A percentile compares a stretch with the other conserved stretches of the same genome.
Evolutionary conservation across 2,113 vertebrate species (phyloP).

Genomic region (Myxocyprinus asiaticus): DNA sequence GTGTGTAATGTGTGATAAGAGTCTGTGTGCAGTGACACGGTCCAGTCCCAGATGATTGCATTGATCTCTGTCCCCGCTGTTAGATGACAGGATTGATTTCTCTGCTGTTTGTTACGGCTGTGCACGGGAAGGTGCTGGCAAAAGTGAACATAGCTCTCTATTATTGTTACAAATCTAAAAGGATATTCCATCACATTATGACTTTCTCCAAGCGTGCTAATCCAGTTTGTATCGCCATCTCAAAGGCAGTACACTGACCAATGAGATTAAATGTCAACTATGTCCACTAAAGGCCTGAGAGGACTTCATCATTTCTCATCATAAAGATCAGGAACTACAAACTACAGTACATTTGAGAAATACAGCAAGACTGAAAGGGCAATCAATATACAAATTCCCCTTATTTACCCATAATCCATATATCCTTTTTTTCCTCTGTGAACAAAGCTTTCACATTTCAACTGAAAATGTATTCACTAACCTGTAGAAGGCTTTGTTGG

Average conservation of each 20-base stretch:
- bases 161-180: neutral
- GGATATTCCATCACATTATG: conserved; percentile 8
- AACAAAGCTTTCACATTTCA: neutral
- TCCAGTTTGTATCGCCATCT: neutral
- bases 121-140: neutral
- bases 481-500: too few species aligned
- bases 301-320: conserved; percentile 5
- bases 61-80: conserved; percentile 9
- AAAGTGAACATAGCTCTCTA: neutral
- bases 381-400: neutral
- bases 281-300: conserved; percentile 1
- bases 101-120: conserved; percentile 27
- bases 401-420: neutral
- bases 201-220: conserved; percentile 9
- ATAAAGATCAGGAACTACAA: conserved; percentile 15
- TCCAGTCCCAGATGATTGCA: neutral
- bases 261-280: conserved; percentile 29
- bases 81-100: conserved; percentile 27
- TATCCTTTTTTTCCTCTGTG: neutral
- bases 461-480: too few species aligned
- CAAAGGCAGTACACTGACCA: conserved; percentile 9
- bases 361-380: neutral
- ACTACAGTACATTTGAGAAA: neutral
- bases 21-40: conserved; percentile 11
- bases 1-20: neutral